These are phyloP conservation scores for Oligia strigilis DNA, from an alignment of 2,888 invertebrate species.

Conservation along the genomic window DNA sequence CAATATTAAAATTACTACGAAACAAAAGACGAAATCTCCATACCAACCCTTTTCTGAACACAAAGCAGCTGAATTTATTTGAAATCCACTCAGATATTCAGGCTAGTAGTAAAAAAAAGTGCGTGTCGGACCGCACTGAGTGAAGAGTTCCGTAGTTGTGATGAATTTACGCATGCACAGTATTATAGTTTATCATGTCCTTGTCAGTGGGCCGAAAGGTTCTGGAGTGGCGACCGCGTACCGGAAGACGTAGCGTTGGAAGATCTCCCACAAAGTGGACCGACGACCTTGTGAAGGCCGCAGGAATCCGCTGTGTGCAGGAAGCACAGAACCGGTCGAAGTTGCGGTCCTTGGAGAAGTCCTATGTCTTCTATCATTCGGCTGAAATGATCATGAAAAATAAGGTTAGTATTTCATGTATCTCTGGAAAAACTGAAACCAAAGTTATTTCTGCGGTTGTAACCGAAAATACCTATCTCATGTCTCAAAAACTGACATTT, in stretches of 20 bases:
- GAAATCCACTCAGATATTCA: slow-evolving; percentile 17
- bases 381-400: background rate
- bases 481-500: background rate
- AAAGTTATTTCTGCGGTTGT: background rate
- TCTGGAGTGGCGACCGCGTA: too few species aligned
- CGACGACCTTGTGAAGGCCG: too few species aligned
- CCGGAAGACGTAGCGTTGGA: too few species aligned
- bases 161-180: background rate
- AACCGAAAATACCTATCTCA: background rate
- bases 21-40: slow-evolving; percentile 47
- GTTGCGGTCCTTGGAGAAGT: too few species aligned
- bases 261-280: too few species aligned
- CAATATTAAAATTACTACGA: slow-evolving; percentile 40
- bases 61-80: slow-evolving; percentile 25
- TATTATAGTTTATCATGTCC: background rate
- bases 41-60: slow-evolving; percentile 43
- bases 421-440: background rate
- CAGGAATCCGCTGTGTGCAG: too few species aligned
- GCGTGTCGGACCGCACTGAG: background rate
- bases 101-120: slow-evolving; percentile 19
- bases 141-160: background rate
- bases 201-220: too few species aligned
- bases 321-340: too few species aligned
- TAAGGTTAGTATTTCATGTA: background rate
- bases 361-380: too few species aligned